Conservation (phyloP, 2,113 vertebrate genomes). For the Lontra canadensis region DNA sequence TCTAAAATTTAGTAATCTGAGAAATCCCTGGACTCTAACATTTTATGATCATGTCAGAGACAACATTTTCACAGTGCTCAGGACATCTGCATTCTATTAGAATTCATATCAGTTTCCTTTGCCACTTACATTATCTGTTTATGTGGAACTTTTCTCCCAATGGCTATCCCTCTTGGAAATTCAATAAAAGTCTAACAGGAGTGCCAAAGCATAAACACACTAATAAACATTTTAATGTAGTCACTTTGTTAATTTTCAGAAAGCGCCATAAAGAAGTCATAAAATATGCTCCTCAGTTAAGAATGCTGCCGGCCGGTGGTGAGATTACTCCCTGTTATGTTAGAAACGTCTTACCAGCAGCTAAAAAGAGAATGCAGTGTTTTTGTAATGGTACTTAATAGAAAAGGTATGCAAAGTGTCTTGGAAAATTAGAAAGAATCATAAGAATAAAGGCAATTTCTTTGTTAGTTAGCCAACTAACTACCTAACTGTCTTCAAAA, state of each 20-base stretch:
- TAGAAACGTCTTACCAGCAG: neutral
- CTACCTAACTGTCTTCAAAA: neutral
- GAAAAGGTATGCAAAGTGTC: neutral
- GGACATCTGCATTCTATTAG: slow-evolving; percentile 42
- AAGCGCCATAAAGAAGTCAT: slow-evolving; percentile 60
- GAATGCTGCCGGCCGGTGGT: neutral
- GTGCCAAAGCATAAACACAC: slow-evolving; percentile 63
- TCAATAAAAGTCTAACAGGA: slow-evolving; percentile 61
- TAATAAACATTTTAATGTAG: slow-evolving; percentile 70
- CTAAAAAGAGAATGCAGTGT: neutral
- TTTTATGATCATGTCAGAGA: neutral
- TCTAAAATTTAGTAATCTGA: slow-evolving; percentile 5
- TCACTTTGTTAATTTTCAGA: slow-evolving; percentile 72
- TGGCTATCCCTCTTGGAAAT: slow-evolving; percentile 47
- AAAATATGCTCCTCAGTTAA: slow-evolving; percentile 53
- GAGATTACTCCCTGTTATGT: neutral
- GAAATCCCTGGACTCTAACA: neutral
- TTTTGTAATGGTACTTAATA: slow-evolving; percentile 29
- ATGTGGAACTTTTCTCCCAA: slow-evolving; percentile 18
- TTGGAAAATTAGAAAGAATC: neutral
- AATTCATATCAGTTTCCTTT: slow-evolving; percentile 5
- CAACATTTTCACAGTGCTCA: neutral
- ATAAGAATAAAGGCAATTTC: neutral
- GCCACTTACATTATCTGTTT: slow-evolving; percentile 39
- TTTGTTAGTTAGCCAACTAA: neutral